Evolutionary conservation across 2,888 invertebrate species (phyloP), one percentile per base, ranked within the genome.

Genomic region (Rhopalosiphum nymphaeae): DNA sequence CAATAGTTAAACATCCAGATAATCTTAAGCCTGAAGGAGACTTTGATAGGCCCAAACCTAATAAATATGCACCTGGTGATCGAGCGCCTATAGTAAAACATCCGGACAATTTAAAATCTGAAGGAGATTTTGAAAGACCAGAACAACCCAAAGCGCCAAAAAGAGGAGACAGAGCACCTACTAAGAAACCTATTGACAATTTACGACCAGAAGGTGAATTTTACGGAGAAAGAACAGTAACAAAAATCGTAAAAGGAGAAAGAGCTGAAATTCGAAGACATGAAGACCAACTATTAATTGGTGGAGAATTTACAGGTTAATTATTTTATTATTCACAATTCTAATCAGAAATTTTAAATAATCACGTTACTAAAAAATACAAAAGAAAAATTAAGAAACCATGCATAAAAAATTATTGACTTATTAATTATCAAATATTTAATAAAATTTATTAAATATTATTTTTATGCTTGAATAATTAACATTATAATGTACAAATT

Each of bases 261-360:
- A 96, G 97, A 95, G 97, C 97, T 67, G 97, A 97, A 95, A 97
- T 97, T 46, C 96, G 97, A 95, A 96, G 97, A 95, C 97, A 96
- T 88, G 96, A 97, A 95, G 97, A 97, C 95, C 97, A 98, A 95
- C 96, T 97, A 36, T 96, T 96, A 78, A 96, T 97, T 92, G 97
- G 97, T 96, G 97, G 97, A 95, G 97, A 97, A 96, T 97, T 97
- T 95, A 97, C 96, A 95, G 97, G 97, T 97, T 96, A 96, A 95
- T 95, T 94, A 21, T 5, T 36, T 78, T 36, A 78, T 78, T 36
- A 36, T 21, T 21, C 11, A 78, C 9, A 36, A 21, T 36, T 78
- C 9, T 21, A 21, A 78, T 21, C 36, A 78, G 2, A 36, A 36
- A 78, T 4, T 0, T 21, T 9, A 36, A 78, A 78, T 36, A 2